These are phyloP conservation scores for Brienomyrus brachyistius DNA, from an alignment of 2,113 vertebrate species.

Conservation along the genomic window DNA sequence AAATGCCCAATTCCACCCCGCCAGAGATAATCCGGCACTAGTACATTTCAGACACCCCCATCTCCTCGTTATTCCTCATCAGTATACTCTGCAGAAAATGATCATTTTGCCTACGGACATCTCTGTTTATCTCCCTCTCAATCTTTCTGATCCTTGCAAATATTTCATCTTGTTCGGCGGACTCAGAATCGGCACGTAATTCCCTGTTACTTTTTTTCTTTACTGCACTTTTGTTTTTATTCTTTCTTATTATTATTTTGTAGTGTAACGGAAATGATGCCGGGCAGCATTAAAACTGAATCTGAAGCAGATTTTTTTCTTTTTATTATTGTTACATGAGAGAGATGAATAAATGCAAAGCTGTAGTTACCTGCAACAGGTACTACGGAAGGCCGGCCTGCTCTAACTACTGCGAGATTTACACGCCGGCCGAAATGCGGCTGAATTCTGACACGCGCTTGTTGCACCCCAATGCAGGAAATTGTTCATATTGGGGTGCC, in stretches of 20 bases:
- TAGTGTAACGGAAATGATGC: neutral
- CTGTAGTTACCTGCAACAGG: neutral
- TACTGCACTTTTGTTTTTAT: neutral
- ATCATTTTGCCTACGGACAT: neutral
- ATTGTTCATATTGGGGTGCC: neutral
- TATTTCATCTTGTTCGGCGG: neutral
- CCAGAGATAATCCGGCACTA: neutral
- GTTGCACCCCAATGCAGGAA: neutral
- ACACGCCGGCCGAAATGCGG: neutral
- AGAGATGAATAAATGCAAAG: neutral
- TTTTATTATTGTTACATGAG: neutral
- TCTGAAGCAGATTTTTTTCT: neutral
- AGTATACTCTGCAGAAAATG: neutral
- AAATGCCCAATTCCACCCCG: neutral
- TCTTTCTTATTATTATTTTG: neutral
- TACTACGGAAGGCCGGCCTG: neutral
- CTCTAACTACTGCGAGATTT: neutral
- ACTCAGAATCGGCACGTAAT: neutral
- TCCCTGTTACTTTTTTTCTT: neutral
- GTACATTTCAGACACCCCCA: neutral
- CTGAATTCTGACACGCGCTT: neutral
- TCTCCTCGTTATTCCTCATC: neutral
- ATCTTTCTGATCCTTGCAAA: neutral
- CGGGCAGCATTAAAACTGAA: neutral
- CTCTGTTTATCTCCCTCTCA: slow-evolving; percentile 8